Base-by-base conservation (phyloP, 2,113 vertebrate genomes). In the Paralichthys olivaceus region DNA sequence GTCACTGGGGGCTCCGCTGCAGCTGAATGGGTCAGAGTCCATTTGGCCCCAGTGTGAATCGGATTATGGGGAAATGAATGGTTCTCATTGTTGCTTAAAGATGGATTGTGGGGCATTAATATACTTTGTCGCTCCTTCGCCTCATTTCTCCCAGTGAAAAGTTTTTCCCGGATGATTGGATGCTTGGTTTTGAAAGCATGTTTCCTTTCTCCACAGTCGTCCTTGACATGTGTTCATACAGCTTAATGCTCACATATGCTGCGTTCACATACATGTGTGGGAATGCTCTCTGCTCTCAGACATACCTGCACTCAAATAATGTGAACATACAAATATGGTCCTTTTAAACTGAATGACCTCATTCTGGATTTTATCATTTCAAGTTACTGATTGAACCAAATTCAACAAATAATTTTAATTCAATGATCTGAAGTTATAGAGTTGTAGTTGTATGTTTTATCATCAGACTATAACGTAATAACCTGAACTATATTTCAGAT, bases 11-110 rank as follows among this genome's bases (percentile, higher is more conserved):
- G 60, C 69, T 72, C 37, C 67, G 60, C 5, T 51, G 54, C 2
- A 69, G 77, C 79, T 83, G 34, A 67, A 74, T 28, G 80, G 83
- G 85, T 91, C 89, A 90, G 76, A 89, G 90, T 90, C 87, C 81
- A 73, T 74, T 87, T 83, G 80, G 75, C 58, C 66, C 53, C 69
- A 51, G 73, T 72, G 88, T 80, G 81, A 90, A 84, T 87, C 65
- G 20, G 86, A 90, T 90, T 90, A 90, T 77, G 77, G 80, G 54
- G 51, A 84, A 83, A 69, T 85, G 80, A 92, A 90, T 80, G 74
- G 74, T 26, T 80, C 69, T 81, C 83, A 87, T 92, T 92, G 89
- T 89, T 83, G 66, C 57, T 75, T 77, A 63, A 83, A 80, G 75
- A 81, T 79, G 84, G 87, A 88, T 79, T 72, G 77, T 65, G 75